Base-by-base conservation (phyloP, 2,888 invertebrate genomes). In the Thereva unica region DNA sequence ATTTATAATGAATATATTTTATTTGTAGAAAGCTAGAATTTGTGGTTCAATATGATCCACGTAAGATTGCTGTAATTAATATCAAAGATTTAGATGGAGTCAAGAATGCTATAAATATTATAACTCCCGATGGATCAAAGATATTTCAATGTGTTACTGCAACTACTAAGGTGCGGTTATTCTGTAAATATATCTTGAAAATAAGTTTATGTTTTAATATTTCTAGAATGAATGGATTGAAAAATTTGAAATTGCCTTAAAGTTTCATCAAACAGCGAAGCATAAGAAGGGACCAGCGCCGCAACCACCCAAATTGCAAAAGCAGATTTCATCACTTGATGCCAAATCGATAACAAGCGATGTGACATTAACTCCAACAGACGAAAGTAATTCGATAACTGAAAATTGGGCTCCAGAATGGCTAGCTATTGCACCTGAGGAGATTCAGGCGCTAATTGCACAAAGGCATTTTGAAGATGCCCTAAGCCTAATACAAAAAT, bases 391-490 rank as follows among this genome's bases (percentile, higher is more conserved):
- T 5, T 76, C 75, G 41, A 69, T 75, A 0, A 70, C 75, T 2
- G 78, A 78, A 68, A 78, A 78, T 64, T 74, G 75, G 70, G 78
- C 76, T 0, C 93, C 95, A 0, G 93, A 94, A 76, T 97, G 97
- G 97, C 81, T 97, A 64, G 81, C 89, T 66, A 95, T 97, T 79
- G 89, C 93, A 4, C 90, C 93, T 1, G 97, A 97, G 78, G 97
- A 97, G 80, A 83, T 98, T 64, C 96, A 98, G 83, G 95, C 97
- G 9, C 87, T 91, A 74, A 92, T 97, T 71, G 97, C 97, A 0
- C 95, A 97, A 80, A 86, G 97, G 73, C 94, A 97, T 80, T 97
- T 97, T 77, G 94, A 96, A 78, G 93, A 93, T 76, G 95, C 96
- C 1, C 90, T 94, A 71, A 86, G 87, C 71, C 83, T 95, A 9